Base-by-base conservation (phyloP, 2,888 invertebrate species). In the Troilus luridus region DNA sequence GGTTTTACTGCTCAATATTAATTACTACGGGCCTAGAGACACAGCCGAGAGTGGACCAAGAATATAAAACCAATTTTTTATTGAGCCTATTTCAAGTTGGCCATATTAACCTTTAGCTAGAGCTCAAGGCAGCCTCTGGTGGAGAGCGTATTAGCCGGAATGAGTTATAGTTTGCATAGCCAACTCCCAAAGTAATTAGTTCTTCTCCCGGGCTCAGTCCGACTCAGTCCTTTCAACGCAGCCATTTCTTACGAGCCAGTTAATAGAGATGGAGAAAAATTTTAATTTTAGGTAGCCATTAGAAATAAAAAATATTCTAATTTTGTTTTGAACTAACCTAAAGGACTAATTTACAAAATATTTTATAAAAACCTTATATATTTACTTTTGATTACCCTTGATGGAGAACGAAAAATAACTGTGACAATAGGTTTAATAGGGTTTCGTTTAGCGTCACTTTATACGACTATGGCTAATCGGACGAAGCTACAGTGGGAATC, bases 111-210 rank as follows among this genome's bases (percentile, higher is more conserved):
- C 67, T 67, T 67, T 67, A 67, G 67, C 67, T 67, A 41, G 41
- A 41, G 5, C 24, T 5, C 14, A 24, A 67, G 12, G 64, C n/a
- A n/a, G 9, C 3, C 11, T 41, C 67, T 67, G 24, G 41, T 41
- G 41, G 41, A 41, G 24, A 67, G 24, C n/a, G 64, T 64, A 64
- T 64, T 64, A 64, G 64, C 64, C n/a, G 67, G 67, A 67, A 67
- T 67, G 67, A 67, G 67, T 67, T 67, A 67, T 67, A 24, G 67
- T 67, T 67, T 67, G 67, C 67, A 67, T 67, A 67, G 67, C 67
- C 24, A 24, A 67, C 67, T 67, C 67, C 67, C 11, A 12, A 11
- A 24, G 67, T 67, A 67, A 67, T 67, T 67, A 67, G 67, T 67
- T 67, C 24, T 12, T 24, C 67, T n/a, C 24, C 24, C 67, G n/a